These are phyloP conservation scores for Ptiloglossa arizonensis DNA, from an alignment of 1,140 invertebrate genomes.

Conservation along the genomic window DNA sequence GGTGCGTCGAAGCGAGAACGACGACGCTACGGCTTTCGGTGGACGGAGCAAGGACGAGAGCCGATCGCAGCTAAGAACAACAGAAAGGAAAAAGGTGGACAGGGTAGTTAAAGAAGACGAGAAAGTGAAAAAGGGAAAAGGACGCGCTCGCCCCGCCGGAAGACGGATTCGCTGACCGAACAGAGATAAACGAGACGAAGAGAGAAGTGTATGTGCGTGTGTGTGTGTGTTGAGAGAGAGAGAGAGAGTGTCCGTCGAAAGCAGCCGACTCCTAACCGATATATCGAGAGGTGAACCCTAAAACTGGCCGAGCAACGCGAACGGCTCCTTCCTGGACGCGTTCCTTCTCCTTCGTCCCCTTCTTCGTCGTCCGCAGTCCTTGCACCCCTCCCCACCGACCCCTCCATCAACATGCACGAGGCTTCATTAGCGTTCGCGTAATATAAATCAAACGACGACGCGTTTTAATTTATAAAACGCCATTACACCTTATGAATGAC, in stretches of 20 bases:
- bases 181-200: neutral
- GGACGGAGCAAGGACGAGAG: neutral
- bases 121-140: constrained; percentile 5
- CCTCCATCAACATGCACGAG: constrained; percentile 17
- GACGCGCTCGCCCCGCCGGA: neutral
- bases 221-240: too few relatives aligned
- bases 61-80: too few relatives aligned
- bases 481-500: constrained; percentile 69
- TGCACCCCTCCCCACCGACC: neutral
- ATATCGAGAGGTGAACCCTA: constrained; percentile 50
- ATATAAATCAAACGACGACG: constrained; percentile 68
- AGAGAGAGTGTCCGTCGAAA: neutral
- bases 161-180: neutral
- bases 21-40: constrained; percentile 3
- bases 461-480: constrained; percentile 69
- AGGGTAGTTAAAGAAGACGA: neutral
- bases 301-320: constrained; percentile 22
- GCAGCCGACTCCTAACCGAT: constrained; percentile 32
- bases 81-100: neutral
- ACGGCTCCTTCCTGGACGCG: constrained; percentile 19
- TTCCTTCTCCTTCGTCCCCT: neutral
- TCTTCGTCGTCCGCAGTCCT: neutral
- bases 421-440: constrained; percentile 68
- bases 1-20: constrained; percentile 50
- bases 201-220: too few relatives aligned